Percentiles rank a stretch among this genome's conserved stretches.
These are phyloP conservation scores for Tortrix viridana DNA, from an alignment of 2,888 invertebrate genomes.

Conservation along the genomic window DNA sequence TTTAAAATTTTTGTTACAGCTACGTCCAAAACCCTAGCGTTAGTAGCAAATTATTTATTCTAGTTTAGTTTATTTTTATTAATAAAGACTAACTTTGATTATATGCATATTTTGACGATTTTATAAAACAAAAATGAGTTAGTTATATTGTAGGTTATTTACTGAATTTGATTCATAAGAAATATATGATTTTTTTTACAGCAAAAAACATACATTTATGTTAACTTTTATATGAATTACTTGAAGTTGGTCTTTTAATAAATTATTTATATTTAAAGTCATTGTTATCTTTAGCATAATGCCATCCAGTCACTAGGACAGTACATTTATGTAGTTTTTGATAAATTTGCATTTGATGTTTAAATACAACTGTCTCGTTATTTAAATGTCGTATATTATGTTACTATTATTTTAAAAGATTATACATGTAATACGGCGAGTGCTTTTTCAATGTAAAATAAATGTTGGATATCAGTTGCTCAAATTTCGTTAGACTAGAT, in stretches of 20 bases:
- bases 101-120: constrained; percentile 42
- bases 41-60: constrained; percentile 43
- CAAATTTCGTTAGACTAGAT: constrained; percentile 16
- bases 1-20: constrained; percentile 50
- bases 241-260: constrained; percentile 44
- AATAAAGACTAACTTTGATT: constrained; percentile 48
- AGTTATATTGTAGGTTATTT: too few species aligned
- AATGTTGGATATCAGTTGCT: constrained; percentile 16
- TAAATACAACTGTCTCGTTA: not conserved
- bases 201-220: too few species aligned
- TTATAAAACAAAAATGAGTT: too few species aligned
- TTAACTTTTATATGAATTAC: constrained; percentile 43
- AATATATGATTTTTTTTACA: too few species aligned
- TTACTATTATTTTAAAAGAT: too few species aligned
- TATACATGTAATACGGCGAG: too few species aligned
- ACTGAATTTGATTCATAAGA: too few species aligned
- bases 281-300: constrained; percentile 45
- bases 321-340: constrained; percentile 43
- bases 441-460: constrained; percentile 11
- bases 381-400: not conserved
- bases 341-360: not conserved
- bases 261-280: constrained; percentile 26
- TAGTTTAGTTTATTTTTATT: constrained; percentile 37
- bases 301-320: constrained; percentile 69
- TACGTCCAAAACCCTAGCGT: constrained; percentile 61